phyloP scores from a whole-genome alignment of 2,888 invertebrate genomes.

The Siphlonurus alternatus region DNA sequence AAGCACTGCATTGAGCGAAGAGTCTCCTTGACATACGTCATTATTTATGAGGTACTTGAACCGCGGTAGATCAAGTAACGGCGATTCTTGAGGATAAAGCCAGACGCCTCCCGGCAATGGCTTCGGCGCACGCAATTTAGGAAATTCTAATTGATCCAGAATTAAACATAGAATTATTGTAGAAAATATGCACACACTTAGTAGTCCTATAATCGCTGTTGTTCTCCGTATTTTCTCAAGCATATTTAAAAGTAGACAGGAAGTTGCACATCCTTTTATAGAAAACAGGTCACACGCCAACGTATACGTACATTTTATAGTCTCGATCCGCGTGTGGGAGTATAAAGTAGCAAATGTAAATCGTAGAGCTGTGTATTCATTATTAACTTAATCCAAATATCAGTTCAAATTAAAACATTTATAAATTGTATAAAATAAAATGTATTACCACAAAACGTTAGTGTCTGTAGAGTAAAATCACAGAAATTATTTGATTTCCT shows the following conservation, averaged over 20 bases:
- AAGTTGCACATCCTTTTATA: not conserved
- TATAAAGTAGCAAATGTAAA: too few relatives aligned
- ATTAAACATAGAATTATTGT: not conserved
- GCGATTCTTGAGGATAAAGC: constrained; percentile 7
- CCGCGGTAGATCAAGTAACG: constrained; percentile 14
- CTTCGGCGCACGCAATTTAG: not conserved
- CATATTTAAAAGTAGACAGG: not conserved
- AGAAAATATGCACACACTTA: not conserved
- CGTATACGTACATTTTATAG: too few relatives aligned
- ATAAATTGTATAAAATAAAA: too few relatives aligned
- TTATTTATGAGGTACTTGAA: constrained; percentile 19
- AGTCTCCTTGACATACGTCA: constrained; percentile 15
- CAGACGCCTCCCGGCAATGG: not conserved
- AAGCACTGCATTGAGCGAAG: constrained; percentile 15
- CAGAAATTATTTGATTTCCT: too few relatives aligned
- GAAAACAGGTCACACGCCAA: not conserved
- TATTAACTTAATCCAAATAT: too few relatives aligned
- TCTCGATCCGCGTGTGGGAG: too few relatives aligned
- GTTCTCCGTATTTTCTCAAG: not conserved
- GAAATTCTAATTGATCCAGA: not conserved
- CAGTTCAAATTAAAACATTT: too few relatives aligned
- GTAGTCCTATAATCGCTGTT: not conserved
- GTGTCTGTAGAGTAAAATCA: too few relatives aligned
- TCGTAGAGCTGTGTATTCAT: too few relatives aligned
- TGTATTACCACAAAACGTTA: too few relatives aligned